Percentiles rank a stretch among this genome's conserved stretches.
Evolutionary conservation across 1,140 invertebrate species (phyloP).

Genomic region (Euwallacea similis): DNA sequence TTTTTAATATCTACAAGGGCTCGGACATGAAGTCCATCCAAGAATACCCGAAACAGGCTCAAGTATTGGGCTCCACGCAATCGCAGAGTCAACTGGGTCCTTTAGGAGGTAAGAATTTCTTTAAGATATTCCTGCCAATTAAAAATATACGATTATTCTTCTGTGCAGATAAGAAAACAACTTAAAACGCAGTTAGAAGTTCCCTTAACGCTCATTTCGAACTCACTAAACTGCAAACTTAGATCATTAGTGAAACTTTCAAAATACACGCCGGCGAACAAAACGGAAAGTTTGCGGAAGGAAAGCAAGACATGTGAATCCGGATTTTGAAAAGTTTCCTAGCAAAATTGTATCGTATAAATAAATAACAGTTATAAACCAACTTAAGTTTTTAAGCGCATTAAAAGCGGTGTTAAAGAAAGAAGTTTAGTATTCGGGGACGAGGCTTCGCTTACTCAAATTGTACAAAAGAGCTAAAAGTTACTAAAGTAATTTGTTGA

Average conservation of each 20-base stretch:
- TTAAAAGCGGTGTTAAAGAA: too few relatives aligned
- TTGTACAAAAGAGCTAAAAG: too few relatives aligned
- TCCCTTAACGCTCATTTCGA: neutral
- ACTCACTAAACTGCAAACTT: neutral
- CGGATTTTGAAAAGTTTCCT: too few relatives aligned
- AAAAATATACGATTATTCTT: neutral
- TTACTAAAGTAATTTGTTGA: too few relatives aligned
- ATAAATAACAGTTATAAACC: too few relatives aligned
- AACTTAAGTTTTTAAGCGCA: too few relatives aligned
- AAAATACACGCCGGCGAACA: neutral
- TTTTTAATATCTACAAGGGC: conserved; percentile 46
- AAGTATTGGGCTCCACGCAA: conserved; percentile 49
- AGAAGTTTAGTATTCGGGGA: too few relatives aligned
- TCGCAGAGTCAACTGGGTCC: conserved; percentile 48
- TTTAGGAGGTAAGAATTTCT: conserved; percentile 41
- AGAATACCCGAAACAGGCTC: conserved; percentile 47
- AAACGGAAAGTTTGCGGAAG: neutral
- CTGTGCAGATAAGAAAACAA: neutral
- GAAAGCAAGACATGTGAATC: too few relatives aligned
- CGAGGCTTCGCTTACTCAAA: too few relatives aligned
- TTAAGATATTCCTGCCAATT: neutral
- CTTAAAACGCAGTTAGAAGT: conserved; percentile 1
- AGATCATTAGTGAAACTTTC: neutral
- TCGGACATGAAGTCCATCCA: conserved; percentile 43
- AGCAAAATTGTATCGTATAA: too few relatives aligned